These are phyloP conservation scores for Sander lucioperca DNA, from an alignment of 2,113 vertebrate species.

Conservation along the genomic window DNA sequence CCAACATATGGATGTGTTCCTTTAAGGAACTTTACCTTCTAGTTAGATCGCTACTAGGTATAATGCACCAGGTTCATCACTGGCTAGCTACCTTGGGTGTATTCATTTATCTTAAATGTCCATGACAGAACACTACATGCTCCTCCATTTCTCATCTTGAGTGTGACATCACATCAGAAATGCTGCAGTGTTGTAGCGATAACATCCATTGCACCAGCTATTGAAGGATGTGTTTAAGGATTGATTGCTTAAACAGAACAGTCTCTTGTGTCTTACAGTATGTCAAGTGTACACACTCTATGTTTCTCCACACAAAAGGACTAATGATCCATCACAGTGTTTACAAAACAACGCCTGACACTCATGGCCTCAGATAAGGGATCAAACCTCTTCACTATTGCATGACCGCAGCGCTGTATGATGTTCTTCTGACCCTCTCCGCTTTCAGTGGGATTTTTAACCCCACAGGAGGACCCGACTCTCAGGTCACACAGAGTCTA, in stretches of 20 bases:
- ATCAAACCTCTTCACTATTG: not conserved
- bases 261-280: not conserved
- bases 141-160: not conserved
- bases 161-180: not conserved
- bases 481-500: slow-evolving; percentile 6
- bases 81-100: not conserved
- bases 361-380: not conserved
- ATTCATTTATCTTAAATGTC: not conserved
- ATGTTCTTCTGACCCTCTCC: not conserved
- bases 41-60: not conserved
- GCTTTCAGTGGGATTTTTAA: slow-evolving; percentile 4
- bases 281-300: not conserved
- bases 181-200: not conserved
- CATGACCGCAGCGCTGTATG: not conserved
- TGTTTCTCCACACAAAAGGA: not conserved
- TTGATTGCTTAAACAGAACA: slow-evolving; percentile 7
- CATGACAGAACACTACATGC: not conserved
- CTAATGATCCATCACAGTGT: not conserved
- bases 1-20: not conserved
- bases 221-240: not conserved
- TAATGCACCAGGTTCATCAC: not conserved
- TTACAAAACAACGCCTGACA: not conserved
- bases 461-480: not conserved
- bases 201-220: not conserved
- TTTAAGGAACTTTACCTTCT: not conserved